These are phyloP conservation scores for Nemapogon koenigi DNA, from an alignment of 2,888 invertebrate species.

Conservation along the genomic window DNA sequence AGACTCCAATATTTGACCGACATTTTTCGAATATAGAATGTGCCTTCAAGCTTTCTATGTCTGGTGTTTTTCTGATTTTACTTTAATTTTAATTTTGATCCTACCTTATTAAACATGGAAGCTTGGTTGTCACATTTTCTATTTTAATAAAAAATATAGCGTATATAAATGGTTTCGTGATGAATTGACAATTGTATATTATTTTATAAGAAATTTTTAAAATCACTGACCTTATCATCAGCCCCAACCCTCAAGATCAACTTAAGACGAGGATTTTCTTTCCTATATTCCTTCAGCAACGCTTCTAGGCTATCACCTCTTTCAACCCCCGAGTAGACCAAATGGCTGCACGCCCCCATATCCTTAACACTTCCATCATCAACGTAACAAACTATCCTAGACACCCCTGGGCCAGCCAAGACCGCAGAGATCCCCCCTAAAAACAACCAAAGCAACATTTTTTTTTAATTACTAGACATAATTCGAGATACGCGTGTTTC, in stretches of 20 bases:
- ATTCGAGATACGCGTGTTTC: too few species aligned
- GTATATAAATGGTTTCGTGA: too few species aligned
- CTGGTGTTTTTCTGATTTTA: too few species aligned
- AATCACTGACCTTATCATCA: constrained; percentile 60
- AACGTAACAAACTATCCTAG: constrained; percentile 53
- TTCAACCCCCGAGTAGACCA: constrained; percentile 51
- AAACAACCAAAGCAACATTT: constrained; percentile 47
- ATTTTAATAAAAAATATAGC: too few species aligned
- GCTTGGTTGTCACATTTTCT: too few species aligned
- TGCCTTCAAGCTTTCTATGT: too few species aligned
- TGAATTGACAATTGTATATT: too few species aligned
- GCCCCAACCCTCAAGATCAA: constrained; percentile 61
- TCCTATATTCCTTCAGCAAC: constrained; percentile 52
- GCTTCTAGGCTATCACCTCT: constrained; percentile 48
- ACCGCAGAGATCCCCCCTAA: constrained; percentile 33
- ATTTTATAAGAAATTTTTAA: constrained; percentile 1
- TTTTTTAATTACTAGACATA: constrained; percentile 20
- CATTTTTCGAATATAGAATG: too few species aligned
- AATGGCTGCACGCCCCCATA: constrained; percentile 54
- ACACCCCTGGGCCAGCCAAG: constrained; percentile 47
- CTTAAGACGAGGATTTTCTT: constrained; percentile 55
- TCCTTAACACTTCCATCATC: constrained; percentile 33
- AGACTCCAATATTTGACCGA: too few species aligned
- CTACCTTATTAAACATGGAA: too few species aligned
- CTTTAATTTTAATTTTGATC: too few species aligned